phyloP scores from a whole-genome alignment of 2,888 invertebrate species.

The Cheilosia urbana region DNA sequence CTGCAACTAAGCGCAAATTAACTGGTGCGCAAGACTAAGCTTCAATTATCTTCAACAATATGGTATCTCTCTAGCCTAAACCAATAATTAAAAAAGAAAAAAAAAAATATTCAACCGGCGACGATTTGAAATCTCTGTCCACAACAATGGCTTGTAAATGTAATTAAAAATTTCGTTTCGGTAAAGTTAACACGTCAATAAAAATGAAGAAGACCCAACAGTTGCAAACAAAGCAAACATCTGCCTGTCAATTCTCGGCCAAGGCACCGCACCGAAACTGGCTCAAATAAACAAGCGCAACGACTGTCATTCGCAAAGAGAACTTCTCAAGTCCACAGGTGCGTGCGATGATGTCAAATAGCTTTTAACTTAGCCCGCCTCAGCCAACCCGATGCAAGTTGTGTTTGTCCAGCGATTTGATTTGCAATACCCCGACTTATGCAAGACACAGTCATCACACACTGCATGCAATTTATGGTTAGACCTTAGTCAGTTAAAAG shows the following conservation, averaged over 20 bases:
- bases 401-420: conserved; percentile 16
- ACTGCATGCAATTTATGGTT: neutral
- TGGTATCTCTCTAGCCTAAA: neutral
- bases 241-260: conserved; percentile 31
- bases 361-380: neutral
- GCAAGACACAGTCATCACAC: conserved; percentile 22
- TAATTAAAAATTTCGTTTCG: conserved; percentile 46
- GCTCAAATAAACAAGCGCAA: conserved; percentile 26
- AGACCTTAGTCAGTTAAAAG: conserved; percentile 52
- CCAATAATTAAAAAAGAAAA: neutral
- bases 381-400: conserved; percentile 7
- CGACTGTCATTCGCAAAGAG: neutral
- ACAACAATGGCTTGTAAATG: conserved; percentile 8
- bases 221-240: neutral
- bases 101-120: neutral
- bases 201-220: conserved; percentile 21
- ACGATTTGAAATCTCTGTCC: neutral
- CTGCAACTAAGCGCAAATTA: conserved; percentile 14
- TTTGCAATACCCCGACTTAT: conserved; percentile 27
- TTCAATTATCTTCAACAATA: conserved; percentile 1
- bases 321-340: neutral
- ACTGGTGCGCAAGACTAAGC: neutral
- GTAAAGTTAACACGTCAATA: conserved; percentile 57
- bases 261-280: conserved; percentile 16
- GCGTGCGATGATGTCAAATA: neutral